phyloP scores from a whole-genome alignment of 2,888 invertebrate species.

The Gari tellinella region DNA sequence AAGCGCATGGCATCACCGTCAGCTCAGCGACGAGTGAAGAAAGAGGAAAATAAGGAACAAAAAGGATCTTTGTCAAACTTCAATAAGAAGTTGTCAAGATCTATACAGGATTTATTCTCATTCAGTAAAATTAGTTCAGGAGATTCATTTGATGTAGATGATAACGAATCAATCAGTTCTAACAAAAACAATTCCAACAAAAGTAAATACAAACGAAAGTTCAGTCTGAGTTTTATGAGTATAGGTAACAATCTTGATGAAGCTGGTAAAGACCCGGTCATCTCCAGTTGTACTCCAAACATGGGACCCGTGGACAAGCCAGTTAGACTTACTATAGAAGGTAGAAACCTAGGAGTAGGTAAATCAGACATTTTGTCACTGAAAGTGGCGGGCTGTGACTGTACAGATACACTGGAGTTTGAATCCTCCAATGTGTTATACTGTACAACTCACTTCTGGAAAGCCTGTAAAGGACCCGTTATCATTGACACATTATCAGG shows the following conservation, averaged over 20 bases:
- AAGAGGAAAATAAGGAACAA: conserved; percentile 45
- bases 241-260: conserved; percentile 68
- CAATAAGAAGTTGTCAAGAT: conserved; percentile 78
- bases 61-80: conserved; percentile 69
- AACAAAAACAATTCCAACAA: conserved; percentile 42
- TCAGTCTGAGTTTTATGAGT: conserved; percentile 65
- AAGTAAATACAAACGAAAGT: conserved; percentile 48
- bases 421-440: conserved; percentile 76
- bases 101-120: conserved; percentile 78
- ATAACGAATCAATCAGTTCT: conserved; percentile 50
- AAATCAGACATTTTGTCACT: conserved; percentile 80
- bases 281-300: conserved; percentile 77
- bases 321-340: conserved; percentile 77
- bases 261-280: conserved; percentile 72
- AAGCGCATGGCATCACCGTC: conserved; percentile 60
- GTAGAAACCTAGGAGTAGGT: conserved; percentile 78
- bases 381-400: conserved; percentile 80
- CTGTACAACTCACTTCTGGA: conserved; percentile 78
- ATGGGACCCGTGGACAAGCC: conserved; percentile 77
- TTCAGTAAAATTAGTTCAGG: conserved; percentile 62
- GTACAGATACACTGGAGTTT: conserved; percentile 78
- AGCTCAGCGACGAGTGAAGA: conserved; percentile 37
- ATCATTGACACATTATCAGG: conserved; percentile 81
- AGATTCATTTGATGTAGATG: conserved; percentile 60
- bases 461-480: conserved; percentile 77